These are phyloP conservation scores for Helobdella robusta DNA, from an alignment of 2,888 invertebrate genomes.

Conservation along the genomic window DNA sequence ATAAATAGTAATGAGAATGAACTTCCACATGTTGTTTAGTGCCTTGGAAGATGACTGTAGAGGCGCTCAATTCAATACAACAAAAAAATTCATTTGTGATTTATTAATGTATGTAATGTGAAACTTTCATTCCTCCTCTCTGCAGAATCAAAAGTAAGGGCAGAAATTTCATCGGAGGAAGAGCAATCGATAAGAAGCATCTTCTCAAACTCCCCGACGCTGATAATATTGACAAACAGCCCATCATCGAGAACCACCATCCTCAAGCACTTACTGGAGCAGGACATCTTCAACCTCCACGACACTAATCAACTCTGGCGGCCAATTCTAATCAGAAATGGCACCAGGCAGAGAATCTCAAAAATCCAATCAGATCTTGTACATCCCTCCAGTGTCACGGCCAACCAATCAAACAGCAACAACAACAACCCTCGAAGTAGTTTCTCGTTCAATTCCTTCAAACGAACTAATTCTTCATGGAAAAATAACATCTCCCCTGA, in stretches of 20 bases:
- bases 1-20: no score
- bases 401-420: not conserved
- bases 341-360: conserved; percentile 2
- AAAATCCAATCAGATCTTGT: conserved; percentile 4
- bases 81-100: no score
- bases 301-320: conserved; percentile 7
- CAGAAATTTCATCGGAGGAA: not conserved
- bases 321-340: conserved; percentile 21
- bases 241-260: not conserved
- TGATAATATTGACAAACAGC: not conserved
- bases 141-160: conserved; percentile 31
- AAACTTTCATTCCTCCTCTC: no score
- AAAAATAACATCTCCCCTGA: conserved; percentile 41
- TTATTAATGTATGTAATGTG: no score
- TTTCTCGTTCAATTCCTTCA: not conserved
- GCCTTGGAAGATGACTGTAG: no score
- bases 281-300: not conserved
- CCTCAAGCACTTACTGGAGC: conserved; percentile 2
- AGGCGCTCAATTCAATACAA: no score
- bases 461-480: conserved; percentile 32
- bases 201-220: conserved; percentile 1
- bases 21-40: no score
- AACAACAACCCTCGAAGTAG: not conserved
- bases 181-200: not conserved
- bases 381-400: not conserved